Conservation (phyloP, 2,113 vertebrate species). For the Meriones unguiculatus region DNA sequence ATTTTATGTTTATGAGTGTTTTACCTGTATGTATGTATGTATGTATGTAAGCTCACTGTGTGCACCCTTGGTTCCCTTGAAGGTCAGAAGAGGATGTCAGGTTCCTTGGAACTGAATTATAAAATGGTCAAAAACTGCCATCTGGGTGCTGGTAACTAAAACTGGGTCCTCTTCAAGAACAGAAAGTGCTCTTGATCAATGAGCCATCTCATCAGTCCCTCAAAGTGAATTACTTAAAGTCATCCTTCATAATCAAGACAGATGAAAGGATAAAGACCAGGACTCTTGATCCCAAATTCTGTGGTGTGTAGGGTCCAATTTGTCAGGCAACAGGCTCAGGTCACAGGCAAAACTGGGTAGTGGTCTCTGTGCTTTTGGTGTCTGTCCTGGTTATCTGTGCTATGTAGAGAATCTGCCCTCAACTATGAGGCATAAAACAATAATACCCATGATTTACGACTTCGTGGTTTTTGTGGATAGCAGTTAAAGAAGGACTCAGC, state of each 20-base stretch:
- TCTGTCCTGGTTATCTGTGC: not conserved
- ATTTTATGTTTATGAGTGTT: not conserved
- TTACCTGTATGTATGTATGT: not conserved
- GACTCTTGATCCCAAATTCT: not conserved
- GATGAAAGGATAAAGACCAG: not conserved
- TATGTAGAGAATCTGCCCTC: not conserved
- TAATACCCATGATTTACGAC: not conserved
- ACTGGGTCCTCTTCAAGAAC: not conserved
- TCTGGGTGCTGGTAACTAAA: not conserved
- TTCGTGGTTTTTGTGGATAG: not conserved
- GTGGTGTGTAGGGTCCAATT: not conserved
- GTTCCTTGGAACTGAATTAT: not conserved
- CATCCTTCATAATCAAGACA: slow-evolving; percentile 9
- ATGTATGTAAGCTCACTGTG: not conserved
- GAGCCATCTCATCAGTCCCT: not conserved
- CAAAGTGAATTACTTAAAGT: not conserved
- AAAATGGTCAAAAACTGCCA: not conserved
- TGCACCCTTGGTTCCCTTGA: not conserved
- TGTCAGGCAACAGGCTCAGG: not conserved
- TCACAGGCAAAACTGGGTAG: not conserved
- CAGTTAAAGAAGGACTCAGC: slow-evolving; percentile 11
- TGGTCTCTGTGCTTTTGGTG: not conserved
- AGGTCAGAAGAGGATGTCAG: not conserved
- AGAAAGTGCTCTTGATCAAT: not conserved
- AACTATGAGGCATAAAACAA: slow-evolving; percentile 13